Conservation (phyloP, 2,797 vertebrate genomes). For the Sebastolobus alascanus region DNA sequence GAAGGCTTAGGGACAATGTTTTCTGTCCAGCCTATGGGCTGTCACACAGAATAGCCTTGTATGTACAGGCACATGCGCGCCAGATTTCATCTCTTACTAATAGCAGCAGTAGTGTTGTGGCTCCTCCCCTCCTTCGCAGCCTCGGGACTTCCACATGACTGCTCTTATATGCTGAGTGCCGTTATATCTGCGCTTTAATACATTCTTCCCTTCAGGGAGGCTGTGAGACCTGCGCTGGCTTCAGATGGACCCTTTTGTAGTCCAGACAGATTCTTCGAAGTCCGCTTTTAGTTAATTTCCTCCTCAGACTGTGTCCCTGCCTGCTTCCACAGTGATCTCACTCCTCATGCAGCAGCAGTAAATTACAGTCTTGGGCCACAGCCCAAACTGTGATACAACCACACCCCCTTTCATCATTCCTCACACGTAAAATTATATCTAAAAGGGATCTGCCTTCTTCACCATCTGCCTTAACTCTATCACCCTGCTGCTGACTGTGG, state of each 20-base stretch:
- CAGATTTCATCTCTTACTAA: constrained; percentile 33
- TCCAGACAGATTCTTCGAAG: constrained; percentile 3
- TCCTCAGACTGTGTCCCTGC: not conserved
- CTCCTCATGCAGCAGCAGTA: constrained; percentile 19
- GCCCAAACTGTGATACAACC: constrained; percentile 37
- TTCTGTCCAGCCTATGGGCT: constrained; percentile 33
- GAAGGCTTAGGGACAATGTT: constrained; percentile 3
- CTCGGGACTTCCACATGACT: constrained; percentile 78
- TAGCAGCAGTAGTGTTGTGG: constrained; percentile 22
- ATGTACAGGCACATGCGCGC: not conserved
- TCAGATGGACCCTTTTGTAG: constrained; percentile 26
- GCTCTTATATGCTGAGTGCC: constrained; percentile 65
- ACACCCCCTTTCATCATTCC: constrained; percentile 41
- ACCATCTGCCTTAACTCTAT: not conserved
- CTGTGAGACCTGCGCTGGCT: constrained; percentile 34
- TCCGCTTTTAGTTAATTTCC: constrained; percentile 18
- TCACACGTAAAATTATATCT: constrained; percentile 13
- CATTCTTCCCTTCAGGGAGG: constrained; percentile 62
- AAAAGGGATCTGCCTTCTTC: constrained; percentile 5
- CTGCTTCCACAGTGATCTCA: constrained; percentile 44
- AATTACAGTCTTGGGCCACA: constrained; percentile 33
- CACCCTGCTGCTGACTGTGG: not conserved
- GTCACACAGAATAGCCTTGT: constrained; percentile 5
- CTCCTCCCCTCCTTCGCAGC: constrained; percentile 52
- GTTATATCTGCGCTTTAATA: constrained; percentile 55